Evolutionary conservation across 2,888 invertebrate genomes (phyloP), one percentile per base, ranked within the genome.

Genomic region (Melanotus villosus): DNA sequence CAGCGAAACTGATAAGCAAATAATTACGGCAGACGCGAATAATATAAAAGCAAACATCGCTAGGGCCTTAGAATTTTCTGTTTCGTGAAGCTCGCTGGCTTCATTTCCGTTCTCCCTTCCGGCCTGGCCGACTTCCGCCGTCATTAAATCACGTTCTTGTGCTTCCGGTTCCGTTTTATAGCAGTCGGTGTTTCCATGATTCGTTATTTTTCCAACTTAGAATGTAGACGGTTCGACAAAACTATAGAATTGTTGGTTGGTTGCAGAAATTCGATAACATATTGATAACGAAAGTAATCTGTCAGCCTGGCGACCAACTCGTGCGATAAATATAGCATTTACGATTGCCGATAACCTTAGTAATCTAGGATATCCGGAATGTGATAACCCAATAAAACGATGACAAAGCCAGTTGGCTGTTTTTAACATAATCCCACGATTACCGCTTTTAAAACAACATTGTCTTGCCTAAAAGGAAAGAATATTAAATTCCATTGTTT

Each of bases 311-410:
- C 66, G 60, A 66, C 66, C 34, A 52, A 14, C 18, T 9, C 36
- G 19, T 12, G 47, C 30, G 57, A 65, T 58, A 58, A 59, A 60
- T 60, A 36, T 59, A 59, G 43, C 47, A 54, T 43, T 60, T 56
- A 26, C 34, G 56, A 52, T 69, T 43, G 45, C 26, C 60, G 67
- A 70, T 70, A 70, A 70, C 70, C 70, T 67, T 58, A 32, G 41
- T 58, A 63, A 64, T 69, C 72, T 72, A 71, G 74, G 74, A 74
- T 74, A 74, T 74, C 74, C 74, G 74, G 74, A 74, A 65, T 70
- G 34, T 45, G 74, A 74, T 74, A 74, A 74, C 70, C 69, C 45
- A 65, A 43, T 65, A 64, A 64, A 56, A 38, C 57, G 60, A 64
- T 70, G 63, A 67, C 70, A 58, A 60, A 38, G 67, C 52, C 23